Conservation (phyloP, 1,140 invertebrate genomes). For the Apis cerana region DNA sequence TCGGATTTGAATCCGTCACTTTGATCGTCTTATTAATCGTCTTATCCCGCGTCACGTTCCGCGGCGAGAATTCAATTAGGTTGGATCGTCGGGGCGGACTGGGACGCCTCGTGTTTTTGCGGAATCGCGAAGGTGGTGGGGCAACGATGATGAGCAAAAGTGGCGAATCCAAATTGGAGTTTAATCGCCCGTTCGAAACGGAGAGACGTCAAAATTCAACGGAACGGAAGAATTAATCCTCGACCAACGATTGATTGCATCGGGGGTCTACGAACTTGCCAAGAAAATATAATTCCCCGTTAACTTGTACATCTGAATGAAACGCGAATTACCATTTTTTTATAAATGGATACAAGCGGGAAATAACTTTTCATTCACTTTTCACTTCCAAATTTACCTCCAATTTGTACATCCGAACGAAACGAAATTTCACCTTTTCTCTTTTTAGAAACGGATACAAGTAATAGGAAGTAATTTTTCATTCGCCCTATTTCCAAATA, state of each 20-base stretch:
- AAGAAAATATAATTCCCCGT: background rate
- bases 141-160: background rate
- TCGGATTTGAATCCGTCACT: slow-evolving; percentile 52
- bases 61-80: slow-evolving; percentile 58
- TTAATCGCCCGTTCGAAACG: slow-evolving; percentile 1
- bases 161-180: background rate
- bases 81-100: slow-evolving; percentile 34
- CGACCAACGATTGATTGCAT: background rate
- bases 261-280: slow-evolving; percentile 15
- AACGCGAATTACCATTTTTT: background rate
- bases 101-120: slow-evolving; percentile 33
- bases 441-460: too few species aligned
- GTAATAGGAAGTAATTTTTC: too few species aligned
- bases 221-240: background rate
- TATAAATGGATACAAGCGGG: too few species aligned
- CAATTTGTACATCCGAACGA: too few species aligned
- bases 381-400: too few species aligned
- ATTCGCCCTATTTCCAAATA: too few species aligned
- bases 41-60: slow-evolving; percentile 45
- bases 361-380: too few species aligned
- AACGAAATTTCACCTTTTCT: too few species aligned
- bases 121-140: slow-evolving; percentile 37
- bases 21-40: slow-evolving; percentile 62
- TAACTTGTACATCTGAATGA: background rate
- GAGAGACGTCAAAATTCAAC: background rate